Evolutionary conservation across 2,888 invertebrate genomes (phyloP), one percentile per base, ranked within the genome.

Genomic region (Achlya flavicornis): DNA sequence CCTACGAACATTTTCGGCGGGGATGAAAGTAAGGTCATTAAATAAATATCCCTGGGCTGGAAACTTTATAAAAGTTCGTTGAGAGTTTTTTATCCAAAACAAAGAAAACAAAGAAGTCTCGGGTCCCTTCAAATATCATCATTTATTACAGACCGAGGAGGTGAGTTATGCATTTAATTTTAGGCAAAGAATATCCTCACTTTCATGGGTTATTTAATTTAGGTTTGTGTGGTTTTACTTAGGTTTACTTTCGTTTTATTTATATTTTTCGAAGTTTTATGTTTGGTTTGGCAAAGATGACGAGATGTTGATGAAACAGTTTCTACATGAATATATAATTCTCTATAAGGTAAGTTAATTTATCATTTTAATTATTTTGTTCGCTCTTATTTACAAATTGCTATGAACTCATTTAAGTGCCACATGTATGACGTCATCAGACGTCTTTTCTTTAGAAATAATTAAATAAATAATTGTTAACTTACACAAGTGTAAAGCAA

Each of bases 11-110:
- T 63, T 70, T 74, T 75, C 72, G 65, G 65, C 58, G 46, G 62
- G 70, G 71, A 68, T 68, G 70, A 76, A 76, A 80, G 79, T 74
- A 75, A 73, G 78, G 75, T 81, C 84, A 84, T 87, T 85, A 85
- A 82, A 84, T 84, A 86, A 87, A 86, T 84, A 86, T 79, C 75
- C 70, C 67, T 72, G 65, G 69, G 70, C 67, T 72, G 72, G 66
- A 74, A 85, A 85, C 79, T 84, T 81, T 69, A 72, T 61, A 64
- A 70, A 81, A 83, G 72, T 81, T 81, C 63, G 70, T 64, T 64
- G 26, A 69, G 79, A 41, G 77, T 76, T 81, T 78, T n/a, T 77
- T 69, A 61, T 74, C 70, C 68, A 73, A 75, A 77, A 80, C 75
- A 76, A 78, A 75, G 73, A 74, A 78, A 77, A 77, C 74, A 79